These are phyloP conservation scores for Buathra laborator DNA, from an alignment of 2,888 invertebrate genomes.

Conservation along the genomic window DNA sequence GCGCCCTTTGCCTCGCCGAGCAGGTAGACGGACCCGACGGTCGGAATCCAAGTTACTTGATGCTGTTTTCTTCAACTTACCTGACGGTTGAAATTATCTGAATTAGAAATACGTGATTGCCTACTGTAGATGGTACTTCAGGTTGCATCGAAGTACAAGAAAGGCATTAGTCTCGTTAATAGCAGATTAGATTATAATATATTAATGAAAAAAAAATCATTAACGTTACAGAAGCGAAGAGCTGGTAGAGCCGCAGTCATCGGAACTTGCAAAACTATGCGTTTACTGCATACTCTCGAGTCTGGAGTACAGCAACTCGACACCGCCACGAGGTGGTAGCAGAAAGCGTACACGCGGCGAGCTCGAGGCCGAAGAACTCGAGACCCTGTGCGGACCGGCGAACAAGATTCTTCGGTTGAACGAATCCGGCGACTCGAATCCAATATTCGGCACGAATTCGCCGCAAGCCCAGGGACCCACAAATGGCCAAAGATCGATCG, in stretches of 20 bases:
- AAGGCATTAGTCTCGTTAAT: too few species aligned
- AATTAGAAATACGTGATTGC: too few species aligned
- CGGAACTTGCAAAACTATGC: slow-evolving; percentile 91
- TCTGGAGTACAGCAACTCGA: slow-evolving; percentile 87
- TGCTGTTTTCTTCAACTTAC: too few species aligned
- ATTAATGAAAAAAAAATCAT: slow-evolving; percentile 18
- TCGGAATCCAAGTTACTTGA: too few species aligned
- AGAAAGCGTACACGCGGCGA: slow-evolving; percentile 89
- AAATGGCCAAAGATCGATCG: slow-evolving; percentile 80
- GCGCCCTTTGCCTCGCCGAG: too few species aligned
- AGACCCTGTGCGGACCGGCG: slow-evolving; percentile 86
- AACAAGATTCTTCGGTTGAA: slow-evolving; percentile 89
- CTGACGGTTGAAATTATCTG: too few species aligned
- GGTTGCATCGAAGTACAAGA: too few species aligned
- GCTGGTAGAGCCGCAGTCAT: slow-evolving; percentile 92
- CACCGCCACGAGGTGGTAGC: slow-evolving; percentile 84
- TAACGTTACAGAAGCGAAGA: slow-evolving; percentile 86
- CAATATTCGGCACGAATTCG: slow-evolving; percentile 85
- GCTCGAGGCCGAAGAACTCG: slow-evolving; percentile 87
- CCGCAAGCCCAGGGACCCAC: slow-evolving; percentile 80
- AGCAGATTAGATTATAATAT: too few species aligned
- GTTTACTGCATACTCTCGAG: slow-evolving; percentile 91
- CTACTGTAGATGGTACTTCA: too few species aligned
- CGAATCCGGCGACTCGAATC: slow-evolving; percentile 88
- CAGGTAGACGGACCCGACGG: too few species aligned